Percentiles rank a stretch among this genome's conserved stretches.
Conservation (phyloP, 2,888 invertebrate species). For the Drosophila nigritarsus region DNA sequence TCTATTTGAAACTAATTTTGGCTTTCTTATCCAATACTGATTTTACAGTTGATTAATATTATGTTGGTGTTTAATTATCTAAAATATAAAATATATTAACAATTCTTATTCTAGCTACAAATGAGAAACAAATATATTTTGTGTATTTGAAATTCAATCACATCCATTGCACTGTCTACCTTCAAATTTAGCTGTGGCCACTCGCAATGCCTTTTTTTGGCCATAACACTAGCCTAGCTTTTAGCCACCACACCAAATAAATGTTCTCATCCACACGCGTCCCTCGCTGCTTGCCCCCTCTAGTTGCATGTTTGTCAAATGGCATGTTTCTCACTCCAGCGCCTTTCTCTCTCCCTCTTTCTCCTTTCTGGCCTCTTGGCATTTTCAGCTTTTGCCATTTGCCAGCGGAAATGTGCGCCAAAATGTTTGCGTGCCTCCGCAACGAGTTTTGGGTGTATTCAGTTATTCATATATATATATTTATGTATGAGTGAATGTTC, state of each 20-base stretch:
- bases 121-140: background rate
- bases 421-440: constrained; percentile 69
- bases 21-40: background rate
- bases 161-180: constrained; percentile 28
- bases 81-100: background rate
- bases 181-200: constrained; percentile 21
- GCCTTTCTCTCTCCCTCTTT: background rate
- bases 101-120: background rate
- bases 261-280: background rate
- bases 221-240: constrained; percentile 24
- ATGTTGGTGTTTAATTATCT: too few relatives aligned
- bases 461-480: background rate
- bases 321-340: constrained; percentile 44
- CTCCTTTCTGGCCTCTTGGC: constrained; percentile 61
- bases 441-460: constrained; percentile 1
- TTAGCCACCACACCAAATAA: background rate
- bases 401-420: constrained; percentile 72
- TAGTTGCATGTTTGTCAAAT: constrained; percentile 49
- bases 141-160: background rate
- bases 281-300: constrained; percentile 11
- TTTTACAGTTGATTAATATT: background rate
- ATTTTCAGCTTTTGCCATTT: constrained; percentile 66
- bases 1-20: too few relatives aligned
- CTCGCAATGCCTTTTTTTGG: constrained; percentile 20
- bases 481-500: background rate